These are phyloP conservation scores for Ennomos erosarius DNA, from an alignment of 2,888 invertebrate genomes.

Conservation along the genomic window DNA sequence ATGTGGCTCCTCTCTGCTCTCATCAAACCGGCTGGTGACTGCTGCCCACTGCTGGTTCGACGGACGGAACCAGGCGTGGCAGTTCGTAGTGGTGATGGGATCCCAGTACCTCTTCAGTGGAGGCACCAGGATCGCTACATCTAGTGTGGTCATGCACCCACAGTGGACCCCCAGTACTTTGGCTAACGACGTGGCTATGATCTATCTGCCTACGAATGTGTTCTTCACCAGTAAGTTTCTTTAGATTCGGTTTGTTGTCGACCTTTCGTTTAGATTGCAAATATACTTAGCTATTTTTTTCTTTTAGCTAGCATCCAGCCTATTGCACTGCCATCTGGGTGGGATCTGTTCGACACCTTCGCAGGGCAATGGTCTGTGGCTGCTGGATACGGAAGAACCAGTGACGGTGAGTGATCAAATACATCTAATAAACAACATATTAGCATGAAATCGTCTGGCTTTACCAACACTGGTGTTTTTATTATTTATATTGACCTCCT, in stretches of 20 bases:
- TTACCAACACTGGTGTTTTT: no score
- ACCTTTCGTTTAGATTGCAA: background rate
- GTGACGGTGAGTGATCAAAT: slow-evolving; percentile 54
- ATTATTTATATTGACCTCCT: no score
- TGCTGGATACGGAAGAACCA: slow-evolving; percentile 63
- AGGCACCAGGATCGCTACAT: slow-evolving; percentile 56
- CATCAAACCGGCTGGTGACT: slow-evolving; percentile 55
- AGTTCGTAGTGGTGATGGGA: slow-evolving; percentile 60
- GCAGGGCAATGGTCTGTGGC: slow-evolving; percentile 55
- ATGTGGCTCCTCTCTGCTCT: slow-evolving; percentile 60
- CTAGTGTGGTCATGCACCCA: slow-evolving; percentile 55
- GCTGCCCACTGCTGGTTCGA: slow-evolving; percentile 71
- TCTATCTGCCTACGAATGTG: slow-evolving; percentile 53
- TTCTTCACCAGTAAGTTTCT: slow-evolving; percentile 46
- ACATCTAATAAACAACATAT: no score
- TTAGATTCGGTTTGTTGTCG: background rate
- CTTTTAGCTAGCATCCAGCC: slow-evolving; percentile 53
- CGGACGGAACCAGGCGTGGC: slow-evolving; percentile 51
- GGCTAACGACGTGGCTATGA: slow-evolving; percentile 62
- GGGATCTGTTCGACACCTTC: slow-evolving; percentile 50
- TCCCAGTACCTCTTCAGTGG: slow-evolving; percentile 57
- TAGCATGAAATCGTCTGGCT: background rate
- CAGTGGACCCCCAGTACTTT: slow-evolving; percentile 47
- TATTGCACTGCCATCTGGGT: slow-evolving; percentile 47
- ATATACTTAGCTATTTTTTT: no score